A percentile compares a stretch with the other conserved stretches of the same genome.
Conservation (phyloP, 2,888 invertebrate genomes). For the Scaptomyza polygonia region DNA sequence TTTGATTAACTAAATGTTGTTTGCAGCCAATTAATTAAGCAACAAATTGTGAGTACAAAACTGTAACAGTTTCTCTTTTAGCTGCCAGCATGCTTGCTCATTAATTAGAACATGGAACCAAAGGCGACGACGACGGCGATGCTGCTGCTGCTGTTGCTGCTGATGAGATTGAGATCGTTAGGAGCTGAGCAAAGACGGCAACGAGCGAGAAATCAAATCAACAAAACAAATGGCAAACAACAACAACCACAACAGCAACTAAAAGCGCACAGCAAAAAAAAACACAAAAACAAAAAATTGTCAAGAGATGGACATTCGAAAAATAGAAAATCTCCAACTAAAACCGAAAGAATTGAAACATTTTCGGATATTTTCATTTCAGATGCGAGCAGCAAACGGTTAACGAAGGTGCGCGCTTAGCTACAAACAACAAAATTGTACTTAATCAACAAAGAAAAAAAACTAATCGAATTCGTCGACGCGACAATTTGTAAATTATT, state of each 20-base stretch:
- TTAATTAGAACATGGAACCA: conserved; percentile 64
- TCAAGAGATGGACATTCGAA: conserved; percentile 80
- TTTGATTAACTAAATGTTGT: conserved; percentile 74
- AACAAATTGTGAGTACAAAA: conserved; percentile 62
- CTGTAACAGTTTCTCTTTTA: conserved; percentile 59
- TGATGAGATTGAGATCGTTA: conserved; percentile 60
- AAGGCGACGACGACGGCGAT: conserved; percentile 32
- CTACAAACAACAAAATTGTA: conserved; percentile 39
- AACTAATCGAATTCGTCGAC: conserved; percentile 27
- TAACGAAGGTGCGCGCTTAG: conserved; percentile 79
- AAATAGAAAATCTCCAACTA: conserved; percentile 80
- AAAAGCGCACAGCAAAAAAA: conserved; percentile 47
- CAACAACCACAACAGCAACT: conserved; percentile 36
- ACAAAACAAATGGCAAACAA: conserved; percentile 69
- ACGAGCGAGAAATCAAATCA: conserved; percentile 65
- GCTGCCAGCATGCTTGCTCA: conserved; percentile 39
- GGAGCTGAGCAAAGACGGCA: conserved; percentile 51
- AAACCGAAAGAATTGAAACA: conserved; percentile 78
- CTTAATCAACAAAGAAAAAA: conserved; percentile 19
- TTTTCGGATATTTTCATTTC: conserved; percentile 80
- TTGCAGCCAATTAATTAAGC: conserved; percentile 70
- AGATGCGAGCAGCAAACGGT: conserved; percentile 82
- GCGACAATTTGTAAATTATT: conserved; percentile 25
- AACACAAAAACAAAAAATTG: conserved; percentile 30
- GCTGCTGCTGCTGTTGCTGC: conserved; percentile 18